A percentile compares a stretch with the other conserved stretches of the same genome.
Evolutionary conservation across 2,797 vertebrate genomes (phyloP).

Genomic region (Vireo griseus): DNA sequence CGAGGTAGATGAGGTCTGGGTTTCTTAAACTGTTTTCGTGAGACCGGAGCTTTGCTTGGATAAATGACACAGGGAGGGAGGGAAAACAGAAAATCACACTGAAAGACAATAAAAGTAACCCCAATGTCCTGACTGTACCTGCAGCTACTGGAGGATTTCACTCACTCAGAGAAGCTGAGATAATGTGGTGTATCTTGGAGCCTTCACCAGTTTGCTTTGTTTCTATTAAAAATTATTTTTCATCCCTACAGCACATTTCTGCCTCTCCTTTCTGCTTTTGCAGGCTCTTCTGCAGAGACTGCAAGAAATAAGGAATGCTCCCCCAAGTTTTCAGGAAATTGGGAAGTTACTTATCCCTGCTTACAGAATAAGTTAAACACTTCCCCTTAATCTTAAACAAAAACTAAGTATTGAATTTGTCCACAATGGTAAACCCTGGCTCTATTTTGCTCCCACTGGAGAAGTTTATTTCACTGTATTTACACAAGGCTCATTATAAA

Average conservation of each 20-base stretch:
- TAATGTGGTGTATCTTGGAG: neutral
- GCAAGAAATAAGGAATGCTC: neutral
- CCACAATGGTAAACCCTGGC: neutral
- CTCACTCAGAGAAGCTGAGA: neutral
- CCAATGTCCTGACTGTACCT: too few relatives aligned
- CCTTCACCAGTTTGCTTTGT: neutral
- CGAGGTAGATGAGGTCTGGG: neutral
- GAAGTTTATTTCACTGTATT: neutral
- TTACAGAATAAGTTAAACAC: neutral
- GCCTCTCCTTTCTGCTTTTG: neutral
- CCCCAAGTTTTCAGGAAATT: neutral
- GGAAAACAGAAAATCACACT: neutral
- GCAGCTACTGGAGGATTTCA: neutral
- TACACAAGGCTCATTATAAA: neutral
- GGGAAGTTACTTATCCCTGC: neutral
- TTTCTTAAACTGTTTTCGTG: neutral
- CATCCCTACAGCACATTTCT: neutral
- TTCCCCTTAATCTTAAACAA: neutral
- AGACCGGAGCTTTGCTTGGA: neutral
- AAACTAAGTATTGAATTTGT: neutral
- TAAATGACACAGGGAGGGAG: neutral
- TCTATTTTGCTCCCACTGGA: neutral
- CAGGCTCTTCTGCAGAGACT: neutral
- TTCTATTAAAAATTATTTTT: neutral
- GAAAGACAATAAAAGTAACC: neutral